Evolutionary conservation across 2,797 vertebrate genomes (phyloP), one percentile per base, ranked within the genome.

Genomic region (Crenuchus spilurus): DNA sequence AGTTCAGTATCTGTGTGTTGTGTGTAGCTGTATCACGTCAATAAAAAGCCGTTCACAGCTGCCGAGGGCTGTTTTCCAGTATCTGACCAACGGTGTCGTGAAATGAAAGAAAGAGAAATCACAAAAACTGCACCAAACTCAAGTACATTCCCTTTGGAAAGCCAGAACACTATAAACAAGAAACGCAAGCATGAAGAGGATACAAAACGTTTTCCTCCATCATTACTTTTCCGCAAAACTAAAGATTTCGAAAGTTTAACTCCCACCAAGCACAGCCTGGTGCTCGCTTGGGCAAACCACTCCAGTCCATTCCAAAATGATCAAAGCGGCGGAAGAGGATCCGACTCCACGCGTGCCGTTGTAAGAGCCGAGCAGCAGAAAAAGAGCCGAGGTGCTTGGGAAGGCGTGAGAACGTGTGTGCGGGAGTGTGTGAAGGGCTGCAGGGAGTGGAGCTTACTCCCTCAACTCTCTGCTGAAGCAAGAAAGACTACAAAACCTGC

Each of bases 141-240:
- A 79, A 86, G 70, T 65, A 71, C 63, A 68, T 83, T 87, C 81
- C 71, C 68, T 82, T 83, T 83, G 72, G 74, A 86, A 77, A 81
- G 58, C 65, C 78, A 79, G 84, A 72, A 60, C 22, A 30, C 22
- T 30, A 63, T 62, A 18, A 72, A 48, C 37, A 31, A 76, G 46
- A 62, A 60, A 51, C 58, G 41, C 63, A 81, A 78, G 68, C 30
- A 65, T 62, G 55, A 72, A 44, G 75, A 76, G n/a, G n/a, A n/a
- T n/a, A n/a, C n/a, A n/a, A n/a, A n/a, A n/a, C n/a, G n/a, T n/a
- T n/a, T n/a, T n/a, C n/a, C n/a, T n/a, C n/a, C n/a, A n/a, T n/a
- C n/a, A n/a, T n/a, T n/a, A n/a, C n/a, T n/a, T n/a, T n/a, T n/a
- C n/a, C n/a, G n/a, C n/a, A n/a, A n/a, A n/a, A n/a, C n/a, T n/a